phyloP scores from a whole-genome alignment of 2,797 vertebrate species.

The Remorina albescens region DNA sequence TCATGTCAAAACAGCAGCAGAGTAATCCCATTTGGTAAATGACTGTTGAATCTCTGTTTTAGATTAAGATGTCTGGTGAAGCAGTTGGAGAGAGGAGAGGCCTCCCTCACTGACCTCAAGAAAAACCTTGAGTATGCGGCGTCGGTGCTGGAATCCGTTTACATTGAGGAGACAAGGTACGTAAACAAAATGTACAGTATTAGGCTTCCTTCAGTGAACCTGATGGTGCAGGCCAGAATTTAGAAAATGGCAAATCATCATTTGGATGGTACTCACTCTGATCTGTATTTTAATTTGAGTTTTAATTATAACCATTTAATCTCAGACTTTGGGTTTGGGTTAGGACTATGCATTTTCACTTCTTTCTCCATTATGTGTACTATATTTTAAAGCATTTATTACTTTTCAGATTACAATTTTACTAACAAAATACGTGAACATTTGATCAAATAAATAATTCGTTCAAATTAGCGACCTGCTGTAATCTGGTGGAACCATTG shows the following conservation, averaged over 20 bases:
- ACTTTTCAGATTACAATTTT: neutral
- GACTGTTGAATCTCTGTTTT: slow-evolving; percentile 68
- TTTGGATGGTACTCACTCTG: slow-evolving; percentile 15
- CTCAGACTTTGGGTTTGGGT: too few species aligned
- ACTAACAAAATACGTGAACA: neutral
- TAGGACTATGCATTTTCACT: too few species aligned
- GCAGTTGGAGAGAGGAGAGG: slow-evolving; percentile 96
- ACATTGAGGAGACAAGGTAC: slow-evolving; percentile 97
- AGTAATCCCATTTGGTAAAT: slow-evolving; percentile 68
- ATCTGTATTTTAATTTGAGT: slow-evolving; percentile 1
- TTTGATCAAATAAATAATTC: too few species aligned
- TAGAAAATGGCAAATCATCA: slow-evolving; percentile 33
- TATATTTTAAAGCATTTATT: too few species aligned
- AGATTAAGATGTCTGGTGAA: slow-evolving; percentile 97
- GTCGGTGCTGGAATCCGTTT: slow-evolving; percentile 95
- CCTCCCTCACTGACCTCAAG: slow-evolving; percentile 94
- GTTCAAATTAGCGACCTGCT: too few species aligned
- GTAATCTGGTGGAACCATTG: too few species aligned
- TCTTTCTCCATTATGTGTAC: neutral
- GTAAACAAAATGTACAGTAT: slow-evolving; percentile 37
- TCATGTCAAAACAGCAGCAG: slow-evolving; percentile 52
- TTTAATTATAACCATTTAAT: slow-evolving; percentile 9
- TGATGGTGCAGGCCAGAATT: slow-evolving; percentile 14
- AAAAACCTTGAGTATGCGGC: slow-evolving; percentile 99
- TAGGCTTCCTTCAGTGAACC: slow-evolving; percentile 34